Conservation (phyloP, 2,797 vertebrate genomes). For the Loriculus beryllinus region DNA sequence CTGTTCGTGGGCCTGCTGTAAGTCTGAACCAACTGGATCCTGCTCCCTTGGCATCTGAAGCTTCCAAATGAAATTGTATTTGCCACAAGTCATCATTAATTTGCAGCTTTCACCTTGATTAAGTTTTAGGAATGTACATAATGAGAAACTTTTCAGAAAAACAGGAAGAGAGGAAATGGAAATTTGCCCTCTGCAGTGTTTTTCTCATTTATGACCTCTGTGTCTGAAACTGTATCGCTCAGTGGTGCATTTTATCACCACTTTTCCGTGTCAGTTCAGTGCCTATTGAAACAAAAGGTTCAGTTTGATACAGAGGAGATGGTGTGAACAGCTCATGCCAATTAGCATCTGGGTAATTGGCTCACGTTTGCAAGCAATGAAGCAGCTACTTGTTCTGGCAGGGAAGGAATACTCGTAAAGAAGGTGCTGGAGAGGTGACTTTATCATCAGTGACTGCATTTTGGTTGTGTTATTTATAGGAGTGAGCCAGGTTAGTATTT, state of each 20-base stretch:
- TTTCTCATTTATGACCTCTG: constrained; percentile 43
- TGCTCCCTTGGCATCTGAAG: not conserved
- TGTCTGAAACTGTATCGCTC: not conserved
- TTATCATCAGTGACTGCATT: not conserved
- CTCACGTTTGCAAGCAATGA: not conserved
- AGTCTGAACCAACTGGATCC: not conserved
- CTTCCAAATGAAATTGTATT: constrained; percentile 21
- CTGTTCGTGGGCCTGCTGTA: not conserved
- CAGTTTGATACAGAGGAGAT: not conserved
- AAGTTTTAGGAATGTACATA: constrained; percentile 42
- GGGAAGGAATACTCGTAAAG: not conserved
- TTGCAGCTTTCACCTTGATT: constrained; percentile 33
- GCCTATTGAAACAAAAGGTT: constrained; percentile 16
- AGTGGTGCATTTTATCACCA: constrained; percentile 36
- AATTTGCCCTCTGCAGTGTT: constrained; percentile 26
- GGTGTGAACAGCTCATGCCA: not conserved
- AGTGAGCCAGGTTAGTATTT: not conserved
- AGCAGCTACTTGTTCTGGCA: not conserved
- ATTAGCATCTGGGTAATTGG: not conserved
- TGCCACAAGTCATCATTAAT: not conserved
- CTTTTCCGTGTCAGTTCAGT: not conserved
- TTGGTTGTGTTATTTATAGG: not conserved
- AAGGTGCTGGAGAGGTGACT: not conserved
- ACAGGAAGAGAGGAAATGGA: constrained; percentile 49
- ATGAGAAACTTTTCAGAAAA: constrained; percentile 27